These are phyloP conservation scores for Albula goreensis DNA, from an alignment of 2,113 vertebrate genomes.

Conservation along the genomic window DNA sequence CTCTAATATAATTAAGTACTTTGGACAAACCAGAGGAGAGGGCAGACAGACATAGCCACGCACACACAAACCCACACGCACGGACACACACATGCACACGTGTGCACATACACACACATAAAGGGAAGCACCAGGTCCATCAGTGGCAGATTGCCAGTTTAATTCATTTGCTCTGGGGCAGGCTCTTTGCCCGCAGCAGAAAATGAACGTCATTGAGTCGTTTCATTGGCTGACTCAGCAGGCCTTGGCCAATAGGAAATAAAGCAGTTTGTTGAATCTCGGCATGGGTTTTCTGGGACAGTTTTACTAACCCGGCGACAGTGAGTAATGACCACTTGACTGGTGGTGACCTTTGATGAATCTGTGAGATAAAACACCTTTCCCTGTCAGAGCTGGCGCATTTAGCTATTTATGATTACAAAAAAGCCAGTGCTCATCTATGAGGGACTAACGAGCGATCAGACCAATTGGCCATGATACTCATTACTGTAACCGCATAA, in stretches of 20 bases:
- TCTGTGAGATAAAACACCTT: no score
- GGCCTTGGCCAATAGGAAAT: not conserved
- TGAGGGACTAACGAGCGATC: not conserved
- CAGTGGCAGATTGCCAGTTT: constrained; percentile 23
- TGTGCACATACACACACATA: constrained; percentile 1
- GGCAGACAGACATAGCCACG: not conserved
- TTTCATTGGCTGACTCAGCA: constrained; percentile 22
- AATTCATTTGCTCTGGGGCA: constrained; percentile 4
- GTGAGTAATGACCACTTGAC: not conserved
- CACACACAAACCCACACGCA: not conserved
- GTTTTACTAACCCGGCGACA: not conserved
- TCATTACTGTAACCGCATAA: not conserved
- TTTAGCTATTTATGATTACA: not conserved
- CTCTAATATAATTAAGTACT: no score
- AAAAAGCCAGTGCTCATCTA: not conserved
- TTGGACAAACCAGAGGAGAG: not conserved
- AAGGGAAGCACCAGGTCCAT: not conserved
- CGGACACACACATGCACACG: constrained; percentile 2
- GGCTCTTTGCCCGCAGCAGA: not conserved
- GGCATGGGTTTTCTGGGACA: not conserved
- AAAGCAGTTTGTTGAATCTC: not conserved
- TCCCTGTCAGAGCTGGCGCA: not conserved
- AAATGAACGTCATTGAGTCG: not conserved
- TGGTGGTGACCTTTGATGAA: not conserved
- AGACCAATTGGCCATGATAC: not conserved